Conservation (phyloP, 2,113 vertebrate genomes). For the Oplegnathus fasciatus region DNA sequence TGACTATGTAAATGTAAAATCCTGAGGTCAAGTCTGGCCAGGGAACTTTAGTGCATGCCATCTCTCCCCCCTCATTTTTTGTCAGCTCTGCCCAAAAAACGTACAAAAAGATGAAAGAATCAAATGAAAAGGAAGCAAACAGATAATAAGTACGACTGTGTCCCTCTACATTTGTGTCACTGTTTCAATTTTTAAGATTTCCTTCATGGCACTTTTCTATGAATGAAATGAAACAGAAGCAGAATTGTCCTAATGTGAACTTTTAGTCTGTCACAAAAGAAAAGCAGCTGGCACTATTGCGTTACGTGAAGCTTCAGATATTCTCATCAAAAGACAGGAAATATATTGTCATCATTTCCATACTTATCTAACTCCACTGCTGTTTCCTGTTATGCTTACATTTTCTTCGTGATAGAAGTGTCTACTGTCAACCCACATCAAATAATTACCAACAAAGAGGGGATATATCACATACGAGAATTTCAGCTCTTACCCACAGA, state of each 20-base stretch:
- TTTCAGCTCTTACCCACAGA: background rate
- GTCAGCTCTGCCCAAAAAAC: background rate
- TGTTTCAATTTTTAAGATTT: too few relatives aligned
- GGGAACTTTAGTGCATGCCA: background rate
- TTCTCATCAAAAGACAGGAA: background rate
- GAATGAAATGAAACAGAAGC: background rate
- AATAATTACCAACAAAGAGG: background rate
- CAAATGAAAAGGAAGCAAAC: background rate
- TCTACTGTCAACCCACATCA: background rate
- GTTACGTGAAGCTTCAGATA: background rate
- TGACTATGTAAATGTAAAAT: background rate
- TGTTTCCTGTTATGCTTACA: constrained; percentile 31
- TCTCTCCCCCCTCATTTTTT: background rate
- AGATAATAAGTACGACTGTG: background rate
- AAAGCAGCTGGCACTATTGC: background rate
- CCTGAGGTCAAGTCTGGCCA: background rate
- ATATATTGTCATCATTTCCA: background rate
- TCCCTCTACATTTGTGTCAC: background rate
- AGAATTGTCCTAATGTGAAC: background rate
- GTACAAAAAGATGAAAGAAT: background rate
- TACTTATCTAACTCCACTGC: background rate
- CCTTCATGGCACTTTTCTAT: too few relatives aligned
- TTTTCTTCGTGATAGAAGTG: background rate
- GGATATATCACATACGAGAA: background rate
- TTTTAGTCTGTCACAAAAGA: background rate